Evolutionary conservation across 2,888 invertebrate genomes (phyloP).

Genomic region (Spodoptera exigua): DNA sequence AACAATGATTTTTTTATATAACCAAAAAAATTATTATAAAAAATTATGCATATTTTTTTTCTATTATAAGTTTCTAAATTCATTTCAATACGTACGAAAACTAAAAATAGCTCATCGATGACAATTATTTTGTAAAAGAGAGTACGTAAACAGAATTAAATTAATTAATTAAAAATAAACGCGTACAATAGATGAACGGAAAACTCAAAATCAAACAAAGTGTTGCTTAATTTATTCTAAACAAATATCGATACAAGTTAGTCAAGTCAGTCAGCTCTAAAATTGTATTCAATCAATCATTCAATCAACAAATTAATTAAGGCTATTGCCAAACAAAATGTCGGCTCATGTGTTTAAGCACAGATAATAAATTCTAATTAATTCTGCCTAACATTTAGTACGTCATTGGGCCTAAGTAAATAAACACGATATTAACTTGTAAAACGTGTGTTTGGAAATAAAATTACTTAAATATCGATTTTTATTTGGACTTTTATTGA

Average conservation of each 20-base stretch:
- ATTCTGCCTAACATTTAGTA: slow-evolving; percentile 7
- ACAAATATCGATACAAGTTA: slow-evolving; percentile 7
- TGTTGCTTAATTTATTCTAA: slow-evolving; percentile 6
- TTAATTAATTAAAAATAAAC: not conserved
- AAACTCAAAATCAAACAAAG: not conserved
- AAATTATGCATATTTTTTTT: too few species aligned
- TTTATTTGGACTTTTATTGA: not conserved
- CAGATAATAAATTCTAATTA: slow-evolving; percentile 25
- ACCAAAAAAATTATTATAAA: too few species aligned
- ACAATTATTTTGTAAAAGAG: too few species aligned
- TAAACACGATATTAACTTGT: not conserved
- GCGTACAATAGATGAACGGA: not conserved
- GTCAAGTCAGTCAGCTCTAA: slow-evolving; percentile 17
- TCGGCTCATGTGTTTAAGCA: slow-evolving; percentile 1
- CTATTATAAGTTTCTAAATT: too few species aligned
- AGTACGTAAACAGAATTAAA: too few species aligned
- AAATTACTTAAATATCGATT: not conserved
- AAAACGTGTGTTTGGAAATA: not conserved
- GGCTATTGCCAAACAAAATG: slow-evolving; percentile 19
- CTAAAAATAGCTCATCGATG: too few species aligned
- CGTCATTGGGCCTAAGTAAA: not conserved
- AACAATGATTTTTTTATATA: too few species aligned
- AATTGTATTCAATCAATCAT: slow-evolving; percentile 15
- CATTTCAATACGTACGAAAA: too few species aligned
- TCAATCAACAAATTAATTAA: slow-evolving; percentile 21